These are phyloP conservation scores for Zaprionus bogoriensis DNA, from an alignment of 2,888 invertebrate genomes.

Conservation along the genomic window DNA sequence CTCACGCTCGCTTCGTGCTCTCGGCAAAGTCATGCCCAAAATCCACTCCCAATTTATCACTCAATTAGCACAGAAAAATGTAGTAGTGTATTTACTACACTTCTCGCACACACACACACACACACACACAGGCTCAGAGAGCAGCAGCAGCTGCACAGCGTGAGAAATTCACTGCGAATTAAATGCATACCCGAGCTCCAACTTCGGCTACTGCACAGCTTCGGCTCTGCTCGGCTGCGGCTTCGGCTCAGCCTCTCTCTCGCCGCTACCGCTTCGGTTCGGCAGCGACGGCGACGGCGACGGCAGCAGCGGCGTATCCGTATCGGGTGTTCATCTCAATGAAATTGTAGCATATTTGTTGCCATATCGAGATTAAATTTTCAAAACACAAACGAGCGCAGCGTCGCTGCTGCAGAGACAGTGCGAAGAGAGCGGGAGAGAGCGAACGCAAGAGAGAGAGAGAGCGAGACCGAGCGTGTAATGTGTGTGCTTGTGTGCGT, in stretches of 20 bases:
- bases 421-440: constrained; percentile 16
- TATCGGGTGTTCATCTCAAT: constrained; percentile 80
- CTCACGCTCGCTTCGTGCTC: constrained; percentile 54
- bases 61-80: constrained; percentile 81
- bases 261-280: constrained; percentile 21
- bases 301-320: constrained; percentile 45
- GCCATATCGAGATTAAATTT: constrained; percentile 81
- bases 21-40: constrained; percentile 68
- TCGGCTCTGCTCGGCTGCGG: constrained; percentile 18
- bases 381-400: constrained; percentile 79
- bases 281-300: neutral
- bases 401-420: constrained; percentile 42
- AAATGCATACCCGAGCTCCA: constrained; percentile 55
- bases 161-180: constrained; percentile 66
- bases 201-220: constrained; percentile 32
- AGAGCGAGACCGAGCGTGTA: constrained; percentile 7
- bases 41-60: constrained; percentile 81
- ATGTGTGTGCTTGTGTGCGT: constrained; percentile 28
- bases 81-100: constrained; percentile 80
- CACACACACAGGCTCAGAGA: constrained; percentile 8
- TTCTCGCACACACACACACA: constrained; percentile 51
- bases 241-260: neutral
- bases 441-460: constrained; percentile 7
- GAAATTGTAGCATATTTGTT: constrained; percentile 81
- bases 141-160: constrained; percentile 60